Evolutionary conservation across 2,888 invertebrate genomes (phyloP).

Genomic region (Diarsia mendica): DNA sequence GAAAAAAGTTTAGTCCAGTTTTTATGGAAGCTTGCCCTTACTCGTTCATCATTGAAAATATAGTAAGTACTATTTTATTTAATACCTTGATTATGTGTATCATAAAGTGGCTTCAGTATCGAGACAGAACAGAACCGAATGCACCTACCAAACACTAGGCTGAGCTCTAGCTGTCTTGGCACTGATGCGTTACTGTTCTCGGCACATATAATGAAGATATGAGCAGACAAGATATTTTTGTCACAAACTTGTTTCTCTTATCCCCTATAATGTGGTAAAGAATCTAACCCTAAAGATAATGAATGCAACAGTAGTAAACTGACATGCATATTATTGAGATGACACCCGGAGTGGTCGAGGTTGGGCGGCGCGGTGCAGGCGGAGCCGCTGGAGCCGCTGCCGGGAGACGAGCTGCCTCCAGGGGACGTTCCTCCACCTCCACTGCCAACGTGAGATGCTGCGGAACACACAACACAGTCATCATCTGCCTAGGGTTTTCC

Average conservation of each 20-base stretch:
- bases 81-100: neutral
- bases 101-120: no score
- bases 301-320: slow-evolving; percentile 1
- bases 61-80: neutral
- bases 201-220: no score
- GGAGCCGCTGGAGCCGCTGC: slow-evolving; percentile 67
- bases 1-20: neutral
- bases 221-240: neutral
- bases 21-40: neutral
- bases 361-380: slow-evolving; percentile 62
- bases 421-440: slow-evolving; percentile 66
- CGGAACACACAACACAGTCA: neutral
- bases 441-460: slow-evolving; percentile 27
- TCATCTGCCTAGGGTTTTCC: neutral
- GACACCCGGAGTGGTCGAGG: slow-evolving; percentile 58
- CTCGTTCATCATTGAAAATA: neutral
- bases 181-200: no score
- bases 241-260: neutral
- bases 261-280: neutral
- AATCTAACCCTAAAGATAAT: neutral
- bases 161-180: neutral
- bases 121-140: neutral
- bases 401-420: slow-evolving; percentile 71
- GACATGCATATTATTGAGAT: slow-evolving; percentile 39
- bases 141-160: neutral